Percentiles rank a stretch among this genome's conserved stretches.
Evolutionary conservation across 1,140 invertebrate genomes (phyloP).

Genomic region (Drosophila takahashii): DNA sequence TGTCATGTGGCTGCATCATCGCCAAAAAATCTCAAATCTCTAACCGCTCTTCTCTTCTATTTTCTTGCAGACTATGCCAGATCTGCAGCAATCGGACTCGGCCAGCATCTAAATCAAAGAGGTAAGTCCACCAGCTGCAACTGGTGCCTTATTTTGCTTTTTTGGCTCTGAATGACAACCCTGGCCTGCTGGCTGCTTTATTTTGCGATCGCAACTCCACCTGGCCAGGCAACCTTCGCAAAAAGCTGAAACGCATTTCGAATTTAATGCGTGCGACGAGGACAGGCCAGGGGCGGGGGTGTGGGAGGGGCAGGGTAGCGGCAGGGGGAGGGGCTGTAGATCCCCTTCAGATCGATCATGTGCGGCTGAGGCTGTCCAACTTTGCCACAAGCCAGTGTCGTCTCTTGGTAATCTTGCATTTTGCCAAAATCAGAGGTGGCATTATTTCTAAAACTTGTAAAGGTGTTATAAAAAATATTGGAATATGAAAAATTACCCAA

Average conservation of each 20-base stretch:
- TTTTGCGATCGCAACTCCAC: constrained; percentile 46
- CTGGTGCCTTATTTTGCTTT: constrained; percentile 42
- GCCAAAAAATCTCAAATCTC: constrained; percentile 40
- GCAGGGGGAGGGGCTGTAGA: neutral
- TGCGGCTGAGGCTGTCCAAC: constrained; percentile 54
- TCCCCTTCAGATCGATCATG: constrained; percentile 60
- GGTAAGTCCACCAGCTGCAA: constrained; percentile 49
- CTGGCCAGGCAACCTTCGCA: constrained; percentile 70
- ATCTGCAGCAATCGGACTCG: constrained; percentile 28
- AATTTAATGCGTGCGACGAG: constrained; percentile 72
- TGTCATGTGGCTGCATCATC: constrained; percentile 56
- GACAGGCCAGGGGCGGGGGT: constrained; percentile 20
- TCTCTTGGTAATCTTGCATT: constrained; percentile 57
- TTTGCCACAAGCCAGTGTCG: constrained; percentile 68
- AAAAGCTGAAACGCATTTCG: constrained; percentile 74
- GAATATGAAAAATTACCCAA: too few species aligned
- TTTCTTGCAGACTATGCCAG: constrained; percentile 59
- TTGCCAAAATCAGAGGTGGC: constrained; percentile 13
- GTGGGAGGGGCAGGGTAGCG: neutral
- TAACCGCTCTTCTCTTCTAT: constrained; percentile 2
- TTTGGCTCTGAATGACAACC: constrained; percentile 72
- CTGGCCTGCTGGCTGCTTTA: constrained; percentile 67
- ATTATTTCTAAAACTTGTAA: neutral
- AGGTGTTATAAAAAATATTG: too few species aligned
- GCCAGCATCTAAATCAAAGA: constrained; percentile 51